Conservation (phyloP, 2,888 invertebrate species). For the Chloroclysta siterata region DNA sequence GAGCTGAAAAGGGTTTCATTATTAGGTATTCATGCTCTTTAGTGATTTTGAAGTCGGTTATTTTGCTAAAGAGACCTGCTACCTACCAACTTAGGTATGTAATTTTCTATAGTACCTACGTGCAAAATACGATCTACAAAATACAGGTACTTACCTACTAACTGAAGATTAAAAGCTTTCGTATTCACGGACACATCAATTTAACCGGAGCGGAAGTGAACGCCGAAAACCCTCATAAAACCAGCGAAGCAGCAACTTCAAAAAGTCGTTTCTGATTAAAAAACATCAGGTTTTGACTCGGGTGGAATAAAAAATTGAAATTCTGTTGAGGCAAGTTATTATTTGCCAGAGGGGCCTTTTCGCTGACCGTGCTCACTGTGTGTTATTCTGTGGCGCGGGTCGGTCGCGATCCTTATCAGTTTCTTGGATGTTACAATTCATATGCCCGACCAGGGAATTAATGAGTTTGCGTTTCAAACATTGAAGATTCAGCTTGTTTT, state of each 20-base stretch:
- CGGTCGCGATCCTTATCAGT: slow-evolving; percentile 39
- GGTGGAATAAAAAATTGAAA: slow-evolving; percentile 25
- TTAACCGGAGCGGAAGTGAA: slow-evolving; percentile 47
- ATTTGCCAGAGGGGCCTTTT: slow-evolving; percentile 41
- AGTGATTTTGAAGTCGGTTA: too few relatives aligned
- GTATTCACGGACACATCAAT: background rate
- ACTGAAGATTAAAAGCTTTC: background rate
- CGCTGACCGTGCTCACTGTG: slow-evolving; percentile 30
- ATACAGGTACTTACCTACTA: too few relatives aligned
- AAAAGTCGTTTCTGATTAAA: slow-evolving; percentile 41
- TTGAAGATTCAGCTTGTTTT: slow-evolving; percentile 4
- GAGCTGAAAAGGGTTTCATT: too few relatives aligned
- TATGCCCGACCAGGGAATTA: slow-evolving; percentile 41
- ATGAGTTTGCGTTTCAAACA: slow-evolving; percentile 42
- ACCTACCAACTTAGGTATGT: too few relatives aligned
- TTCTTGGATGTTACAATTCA: slow-evolving; percentile 27
- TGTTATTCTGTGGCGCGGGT: slow-evolving; percentile 27
- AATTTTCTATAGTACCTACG: too few relatives aligned
- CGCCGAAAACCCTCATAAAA: slow-evolving; percentile 31
- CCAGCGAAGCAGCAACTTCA: slow-evolving; percentile 40
- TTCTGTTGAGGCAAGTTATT: slow-evolving; percentile 32
- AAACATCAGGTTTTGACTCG: slow-evolving; percentile 29
- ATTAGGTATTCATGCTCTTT: too few relatives aligned
- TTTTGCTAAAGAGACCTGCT: too few relatives aligned
- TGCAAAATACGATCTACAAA: too few relatives aligned